These are phyloP conservation scores for Indicator indicator DNA, from an alignment of 2,113 vertebrate species.

Conservation along the genomic window DNA sequence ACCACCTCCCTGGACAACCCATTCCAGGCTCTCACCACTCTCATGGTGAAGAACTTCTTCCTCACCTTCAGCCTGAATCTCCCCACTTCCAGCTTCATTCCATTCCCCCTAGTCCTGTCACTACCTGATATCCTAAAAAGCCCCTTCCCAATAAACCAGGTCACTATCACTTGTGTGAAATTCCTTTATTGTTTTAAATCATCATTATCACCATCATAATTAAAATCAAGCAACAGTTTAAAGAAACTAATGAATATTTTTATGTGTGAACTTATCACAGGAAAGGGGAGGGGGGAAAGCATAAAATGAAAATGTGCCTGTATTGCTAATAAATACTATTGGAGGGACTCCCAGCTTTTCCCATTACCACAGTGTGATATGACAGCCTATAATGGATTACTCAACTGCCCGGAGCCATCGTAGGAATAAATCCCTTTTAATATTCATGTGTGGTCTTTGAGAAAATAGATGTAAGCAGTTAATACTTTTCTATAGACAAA, in stretches of 20 bases:
- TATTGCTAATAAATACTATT: conserved; percentile 75
- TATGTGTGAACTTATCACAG: conserved; percentile 14
- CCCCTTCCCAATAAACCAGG: neutral
- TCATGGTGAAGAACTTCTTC: too few relatives aligned
- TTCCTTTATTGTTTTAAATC: conserved; percentile 52
- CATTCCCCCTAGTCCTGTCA: too few relatives aligned
- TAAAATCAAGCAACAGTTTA: conserved; percentile 64
- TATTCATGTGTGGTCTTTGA: conserved; percentile 78
- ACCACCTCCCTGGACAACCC: too few relatives aligned
- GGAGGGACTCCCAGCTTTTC: conserved; percentile 74
- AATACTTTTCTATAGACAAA: conserved; percentile 77
- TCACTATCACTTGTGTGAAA: conserved; percentile 8
- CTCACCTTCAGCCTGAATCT: too few relatives aligned
- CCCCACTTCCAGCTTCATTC: too few relatives aligned
- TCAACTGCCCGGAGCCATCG: conserved; percentile 72
- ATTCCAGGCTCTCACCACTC: too few relatives aligned
- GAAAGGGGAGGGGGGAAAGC: accelerated
- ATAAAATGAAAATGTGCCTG: conserved; percentile 59
- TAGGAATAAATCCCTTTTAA: conserved; percentile 78
- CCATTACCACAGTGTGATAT: conserved; percentile 74
- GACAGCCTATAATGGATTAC: conserved; percentile 77
- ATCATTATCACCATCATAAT: conserved; percentile 47
- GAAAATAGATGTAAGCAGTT: conserved; percentile 79
- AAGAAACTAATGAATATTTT: conserved; percentile 65
- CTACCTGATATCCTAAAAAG: too few relatives aligned